These are phyloP conservation scores for Augochlorella aurata DNA, from an alignment of 2,888 invertebrate genomes.

Conservation along the genomic window DNA sequence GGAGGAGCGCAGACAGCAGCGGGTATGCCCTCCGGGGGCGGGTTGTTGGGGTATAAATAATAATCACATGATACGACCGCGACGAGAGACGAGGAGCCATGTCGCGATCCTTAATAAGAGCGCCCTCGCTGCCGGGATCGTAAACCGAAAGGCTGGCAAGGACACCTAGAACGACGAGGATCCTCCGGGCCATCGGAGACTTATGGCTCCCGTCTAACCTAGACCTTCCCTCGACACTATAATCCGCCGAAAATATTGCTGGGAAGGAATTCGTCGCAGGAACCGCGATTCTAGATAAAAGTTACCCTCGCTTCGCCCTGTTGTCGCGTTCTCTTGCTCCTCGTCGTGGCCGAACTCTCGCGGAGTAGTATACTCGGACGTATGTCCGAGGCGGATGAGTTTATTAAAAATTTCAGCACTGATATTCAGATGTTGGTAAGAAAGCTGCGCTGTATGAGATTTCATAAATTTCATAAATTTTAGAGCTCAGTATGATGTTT, in stretches of 20 bases:
- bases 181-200: conserved; percentile 31
- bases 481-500: background rate
- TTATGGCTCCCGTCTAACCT: background rate
- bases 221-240: background rate
- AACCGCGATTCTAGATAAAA: background rate
- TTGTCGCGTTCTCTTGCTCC: conserved; percentile 12
- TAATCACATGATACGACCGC: conserved; percentile 64
- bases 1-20: conserved; percentile 17
- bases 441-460: background rate
- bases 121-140: conserved; percentile 44
- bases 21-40: conserved; percentile 41
- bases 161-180: conserved; percentile 41
- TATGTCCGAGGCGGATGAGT: background rate
- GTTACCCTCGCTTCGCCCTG: conserved; percentile 11
- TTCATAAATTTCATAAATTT: background rate
- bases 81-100: conserved; percentile 33
- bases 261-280: background rate
- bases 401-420: background rate
- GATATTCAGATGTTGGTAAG: conserved; percentile 7
- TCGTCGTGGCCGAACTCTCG: background rate
- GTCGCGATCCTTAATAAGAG: conserved; percentile 62
- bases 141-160: conserved; percentile 53
- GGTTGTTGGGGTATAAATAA: conserved; percentile 63
- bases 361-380: background rate
- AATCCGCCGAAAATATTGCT: background rate